Evolutionary conservation across 2,113 vertebrate species (phyloP), one percentile per base, ranked within the genome.

Genomic region (Clarias batrachus): DNA sequence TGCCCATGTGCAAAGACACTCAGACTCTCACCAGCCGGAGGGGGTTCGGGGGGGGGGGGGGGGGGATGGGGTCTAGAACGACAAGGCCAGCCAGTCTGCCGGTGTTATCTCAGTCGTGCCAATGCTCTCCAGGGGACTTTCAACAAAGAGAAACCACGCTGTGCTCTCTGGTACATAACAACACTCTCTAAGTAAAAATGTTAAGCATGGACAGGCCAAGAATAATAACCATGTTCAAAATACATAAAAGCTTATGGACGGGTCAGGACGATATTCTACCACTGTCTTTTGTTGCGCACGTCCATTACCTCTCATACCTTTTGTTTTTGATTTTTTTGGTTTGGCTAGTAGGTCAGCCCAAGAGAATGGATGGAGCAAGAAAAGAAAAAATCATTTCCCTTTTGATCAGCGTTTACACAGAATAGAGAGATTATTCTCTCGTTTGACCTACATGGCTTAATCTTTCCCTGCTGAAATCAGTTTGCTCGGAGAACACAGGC

Each of bases 361-460:
- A 62, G 79, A 23, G 83, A 37, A 10, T 66, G 41, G 13, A 21
- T 4, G 0, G 56, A 11, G 19, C 16, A 63, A 48, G 54, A 5
- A 62, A 74, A 68, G 77, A 16, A 37, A 23, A 37, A 68, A 82
- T 3, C 4, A 70, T 63, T 63, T 48, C 30, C 33, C 65, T 80
- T 78, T 80, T 83, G 65, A 81, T 81, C 76, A n/a, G 77, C 78
- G 68, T 70, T 37, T 86, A 74, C 77, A 48, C 41, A 85, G 16
- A 25, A 17, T 57, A 78, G 71, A 86, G 17, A 71, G 77, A 81
- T 84, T 65, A 85, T 76, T 80, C 70, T 37, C 48, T 79, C 48
- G 82, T 57, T 80, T 88, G 88, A 88, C 86, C 85, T 85, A 88
- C 87, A 85, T 88, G 85, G 54, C 85, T 86, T 89, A 88, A 87